Percentiles rank a stretch among this genome's conserved stretches.
Conservation (phyloP, 2,888 invertebrate species). For the Melinopterus prodromus region DNA sequence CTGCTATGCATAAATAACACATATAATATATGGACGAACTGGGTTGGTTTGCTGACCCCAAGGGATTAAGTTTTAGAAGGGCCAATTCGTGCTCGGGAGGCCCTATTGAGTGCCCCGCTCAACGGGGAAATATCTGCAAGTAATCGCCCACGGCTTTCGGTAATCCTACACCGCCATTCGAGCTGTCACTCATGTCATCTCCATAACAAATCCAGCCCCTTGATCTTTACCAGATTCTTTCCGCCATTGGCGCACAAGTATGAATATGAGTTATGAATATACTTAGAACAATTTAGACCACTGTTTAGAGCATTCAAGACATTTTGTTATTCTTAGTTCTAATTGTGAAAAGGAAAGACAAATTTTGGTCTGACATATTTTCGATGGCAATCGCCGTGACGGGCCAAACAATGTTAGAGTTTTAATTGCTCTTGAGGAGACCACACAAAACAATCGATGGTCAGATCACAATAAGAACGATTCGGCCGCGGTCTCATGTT, state of each 20-base stretch:
- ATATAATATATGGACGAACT: neutral
- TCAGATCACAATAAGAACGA: neutral
- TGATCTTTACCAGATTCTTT: constrained; percentile 48
- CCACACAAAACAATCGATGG: neutral
- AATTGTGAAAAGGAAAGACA: neutral
- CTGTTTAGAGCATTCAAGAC: neutral
- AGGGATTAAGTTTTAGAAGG: neutral
- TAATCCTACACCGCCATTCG: constrained; percentile 57
- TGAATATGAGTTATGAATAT: neutral
- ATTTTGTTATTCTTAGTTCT: neutral
- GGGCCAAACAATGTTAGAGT: neutral
- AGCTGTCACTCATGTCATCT: constrained; percentile 58
- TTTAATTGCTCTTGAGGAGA: neutral
- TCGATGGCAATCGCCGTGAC: neutral
- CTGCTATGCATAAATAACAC: neutral
- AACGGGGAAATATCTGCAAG: constrained; percentile 50
- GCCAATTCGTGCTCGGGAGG: neutral
- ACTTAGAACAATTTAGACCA: neutral
- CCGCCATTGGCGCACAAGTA: neutral
- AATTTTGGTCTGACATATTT: neutral
- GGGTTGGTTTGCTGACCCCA: neutral
- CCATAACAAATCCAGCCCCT: constrained; percentile 55
- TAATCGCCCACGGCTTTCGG: constrained; percentile 49
- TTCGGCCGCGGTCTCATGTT: constrained; percentile 21
- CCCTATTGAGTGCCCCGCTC: constrained; percentile 4